A percentile compares a stretch with the other conserved stretches of the same genome.
Evolutionary conservation across 2,113 vertebrate genomes (phyloP).

Genomic region (Rhinichthys klamathensis): DNA sequence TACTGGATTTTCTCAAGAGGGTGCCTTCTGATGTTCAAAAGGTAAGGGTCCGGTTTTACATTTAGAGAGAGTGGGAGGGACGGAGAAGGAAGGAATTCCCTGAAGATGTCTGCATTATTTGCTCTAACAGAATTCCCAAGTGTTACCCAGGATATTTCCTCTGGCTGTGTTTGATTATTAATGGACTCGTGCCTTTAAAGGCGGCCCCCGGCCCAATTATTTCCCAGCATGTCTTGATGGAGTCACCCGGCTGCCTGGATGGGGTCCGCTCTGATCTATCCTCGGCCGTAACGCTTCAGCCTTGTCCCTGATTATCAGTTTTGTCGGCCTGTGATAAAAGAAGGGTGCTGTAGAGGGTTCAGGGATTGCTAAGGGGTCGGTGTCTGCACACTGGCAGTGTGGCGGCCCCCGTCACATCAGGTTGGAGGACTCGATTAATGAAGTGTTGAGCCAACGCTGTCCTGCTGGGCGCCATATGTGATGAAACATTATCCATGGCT

Average conservation of each 20-base stretch:
- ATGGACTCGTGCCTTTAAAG: constrained; percentile 73
- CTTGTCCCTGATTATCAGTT: constrained; percentile 70
- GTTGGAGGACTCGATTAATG: constrained; percentile 72
- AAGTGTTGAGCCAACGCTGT: constrained; percentile 64
- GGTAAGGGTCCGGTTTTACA: constrained; percentile 81
- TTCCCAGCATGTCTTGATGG: constrained; percentile 62
- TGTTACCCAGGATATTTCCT: constrained; percentile 71
- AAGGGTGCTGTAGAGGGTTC: constrained; percentile 56
- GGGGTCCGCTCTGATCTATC: constrained; percentile 65
- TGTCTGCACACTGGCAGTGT: constrained; percentile 36
- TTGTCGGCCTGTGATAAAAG: constrained; percentile 65
- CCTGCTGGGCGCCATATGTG: constrained; percentile 76
- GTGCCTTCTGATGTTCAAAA: constrained; percentile 98
- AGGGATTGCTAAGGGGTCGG: constrained; percentile 62
- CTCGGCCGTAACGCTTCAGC: constrained; percentile 60
- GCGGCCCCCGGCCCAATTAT: constrained; percentile 71
- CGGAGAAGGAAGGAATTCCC: constrained; percentile 68
- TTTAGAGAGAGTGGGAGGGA: constrained; percentile 15
- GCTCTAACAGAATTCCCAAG: constrained; percentile 74
- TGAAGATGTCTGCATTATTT: constrained; percentile 73
- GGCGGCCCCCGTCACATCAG: constrained; percentile 64
- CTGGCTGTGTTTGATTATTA: constrained; percentile 79
- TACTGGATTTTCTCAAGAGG: constrained; percentile 97
- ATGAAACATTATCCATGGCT: constrained; percentile 74
- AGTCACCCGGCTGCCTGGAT: constrained; percentile 52